Base-by-base conservation (phyloP, 1,140 invertebrate species). In the Cataglyphis hispanica region DNA sequence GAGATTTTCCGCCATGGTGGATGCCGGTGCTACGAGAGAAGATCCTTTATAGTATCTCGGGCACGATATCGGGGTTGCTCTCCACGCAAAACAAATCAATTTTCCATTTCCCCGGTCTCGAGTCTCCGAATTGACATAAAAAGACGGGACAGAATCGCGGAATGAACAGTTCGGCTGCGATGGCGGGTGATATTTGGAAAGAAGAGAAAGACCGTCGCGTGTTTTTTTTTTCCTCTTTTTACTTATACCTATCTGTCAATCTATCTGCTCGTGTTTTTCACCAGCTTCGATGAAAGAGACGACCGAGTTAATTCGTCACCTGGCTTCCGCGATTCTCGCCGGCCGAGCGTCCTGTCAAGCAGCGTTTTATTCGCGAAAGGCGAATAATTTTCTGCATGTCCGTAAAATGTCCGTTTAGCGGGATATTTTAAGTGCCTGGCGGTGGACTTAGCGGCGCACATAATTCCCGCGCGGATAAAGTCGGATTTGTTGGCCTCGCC, bases 31-130 rank as follows among this genome's bases (percentile, higher is more conserved):
- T 66, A 27, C 64, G 50, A 84, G 61, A 22, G 27, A 37, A 56
- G 46, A 34, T 43, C 77, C 25, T 86, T 81, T 50, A 53, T 72
- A 63, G 53, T 50, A 50, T 43, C 8, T 50, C 67, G 66, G 10
- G 63, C n/a, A 46, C 61, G 50, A 67, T 53, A 53, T 56, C 58
- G n/a, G 25, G 50, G 19, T 19, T 50, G 27, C n/a, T 43, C 25
- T n/a, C 8, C 27, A 60, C 63, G 46, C 56, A 56, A 86, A 86
- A 87, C 60, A 67, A 87, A 87, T 87, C 84, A 74, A 80, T 87
- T 86, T 66, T 70, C 34, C 50, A 25, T 50, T 19, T 11, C 31
- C 6, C 7, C 60, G 31, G n/a, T 67, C 76, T 78, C 60, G 19
- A 2, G 10, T 16, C 19, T 19, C 2, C 58, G 19, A 61, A 22